A percentile compares a stretch with the other conserved stretches of the same genome.
Conservation (phyloP, 2,113 vertebrate genomes). For the Malurus elegans region DNA sequence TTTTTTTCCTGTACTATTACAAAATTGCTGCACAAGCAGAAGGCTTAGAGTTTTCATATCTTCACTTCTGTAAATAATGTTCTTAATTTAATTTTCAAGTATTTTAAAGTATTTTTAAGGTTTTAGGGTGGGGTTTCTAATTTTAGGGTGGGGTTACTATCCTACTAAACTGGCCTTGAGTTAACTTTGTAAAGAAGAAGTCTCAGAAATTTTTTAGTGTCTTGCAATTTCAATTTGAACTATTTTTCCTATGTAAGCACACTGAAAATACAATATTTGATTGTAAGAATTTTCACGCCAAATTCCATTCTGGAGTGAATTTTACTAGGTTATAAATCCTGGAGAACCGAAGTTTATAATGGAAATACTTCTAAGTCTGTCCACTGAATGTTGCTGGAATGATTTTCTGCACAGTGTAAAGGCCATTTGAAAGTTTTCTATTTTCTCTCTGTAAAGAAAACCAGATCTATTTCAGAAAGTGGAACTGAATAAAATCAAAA, state of each 20-base stretch:
- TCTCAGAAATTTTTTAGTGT: background rate
- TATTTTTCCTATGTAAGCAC: background rate
- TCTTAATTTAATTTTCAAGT: background rate
- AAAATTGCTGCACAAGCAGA: background rate
- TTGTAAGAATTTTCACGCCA: background rate
- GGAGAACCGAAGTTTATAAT: background rate
- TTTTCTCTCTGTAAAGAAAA: background rate
- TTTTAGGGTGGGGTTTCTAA: background rate
- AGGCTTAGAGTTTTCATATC: background rate
- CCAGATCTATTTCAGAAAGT: background rate
- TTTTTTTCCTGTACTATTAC: background rate
- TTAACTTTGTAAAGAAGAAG: background rate
- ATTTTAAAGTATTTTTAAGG: background rate
- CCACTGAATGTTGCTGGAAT: background rate
- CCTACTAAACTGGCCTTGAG: background rate
- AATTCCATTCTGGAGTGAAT: background rate
- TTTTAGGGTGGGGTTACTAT: fast-evolving
- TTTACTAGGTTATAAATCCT: conserved; percentile 17
- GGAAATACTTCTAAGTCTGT: background rate
- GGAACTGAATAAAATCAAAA: background rate
- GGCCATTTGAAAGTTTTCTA: background rate
- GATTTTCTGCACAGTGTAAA: background rate
- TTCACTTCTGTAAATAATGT: background rate
- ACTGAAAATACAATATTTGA: conserved; percentile 30
- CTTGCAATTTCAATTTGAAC: background rate